Percentiles rank a stretch among this genome's conserved stretches.
Conservation (phyloP, 2,888 invertebrate genomes). For the Teleogryllus oceanicus region DNA sequence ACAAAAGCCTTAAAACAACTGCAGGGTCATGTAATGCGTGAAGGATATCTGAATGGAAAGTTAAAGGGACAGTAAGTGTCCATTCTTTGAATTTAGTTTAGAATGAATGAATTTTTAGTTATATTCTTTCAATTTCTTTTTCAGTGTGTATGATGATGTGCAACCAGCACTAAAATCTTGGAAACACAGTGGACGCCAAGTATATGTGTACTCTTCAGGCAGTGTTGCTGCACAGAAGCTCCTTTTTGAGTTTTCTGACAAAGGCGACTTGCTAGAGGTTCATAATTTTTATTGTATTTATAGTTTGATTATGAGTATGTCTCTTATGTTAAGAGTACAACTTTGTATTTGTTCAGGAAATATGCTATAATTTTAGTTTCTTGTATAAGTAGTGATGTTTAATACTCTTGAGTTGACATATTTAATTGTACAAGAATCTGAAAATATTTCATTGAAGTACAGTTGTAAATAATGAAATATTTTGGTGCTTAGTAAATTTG, state of each 20-base stretch:
- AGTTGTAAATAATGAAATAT: no score
- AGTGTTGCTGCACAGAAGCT: constrained; percentile 87
- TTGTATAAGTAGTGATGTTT: no score
- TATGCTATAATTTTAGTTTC: no score
- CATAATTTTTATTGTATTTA: no score
- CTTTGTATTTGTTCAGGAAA: no score
- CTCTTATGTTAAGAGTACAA: no score
- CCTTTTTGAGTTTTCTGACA: constrained; percentile 70
- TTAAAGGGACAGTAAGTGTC: constrained; percentile 84
- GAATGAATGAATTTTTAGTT: background rate
- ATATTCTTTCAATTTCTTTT: constrained; percentile 43
- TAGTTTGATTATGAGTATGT: no score
- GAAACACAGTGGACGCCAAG: constrained; percentile 61
- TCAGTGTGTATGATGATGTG: constrained; percentile 85
- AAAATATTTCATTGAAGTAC: no score
- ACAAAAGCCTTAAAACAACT: constrained; percentile 75
- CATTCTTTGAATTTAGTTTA: constrained; percentile 19
- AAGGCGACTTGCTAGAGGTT: constrained; percentile 71
- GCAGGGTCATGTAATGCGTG: constrained; percentile 88
- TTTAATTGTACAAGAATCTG: no score
- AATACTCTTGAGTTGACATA: no score
- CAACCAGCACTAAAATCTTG: constrained; percentile 68
- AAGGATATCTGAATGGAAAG: constrained; percentile 73
- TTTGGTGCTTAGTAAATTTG: no score
- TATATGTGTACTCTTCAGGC: constrained; percentile 90